phyloP scores from a whole-genome alignment of 2,113 vertebrate genomes.

The Glaucomys volans region DNA sequence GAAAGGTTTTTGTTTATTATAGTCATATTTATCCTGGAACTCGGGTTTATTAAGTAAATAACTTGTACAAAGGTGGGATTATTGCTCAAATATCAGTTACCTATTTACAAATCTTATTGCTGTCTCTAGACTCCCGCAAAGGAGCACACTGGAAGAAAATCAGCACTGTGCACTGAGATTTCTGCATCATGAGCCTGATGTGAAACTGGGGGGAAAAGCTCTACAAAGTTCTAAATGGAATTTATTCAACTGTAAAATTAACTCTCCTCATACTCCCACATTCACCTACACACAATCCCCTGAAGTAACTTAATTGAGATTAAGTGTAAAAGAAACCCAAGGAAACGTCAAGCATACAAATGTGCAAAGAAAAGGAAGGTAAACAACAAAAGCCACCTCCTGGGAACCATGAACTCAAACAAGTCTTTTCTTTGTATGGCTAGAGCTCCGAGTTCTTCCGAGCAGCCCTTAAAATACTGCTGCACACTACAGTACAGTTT shows the following conservation, averaged over 20 bases:
- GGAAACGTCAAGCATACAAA: conserved; percentile 40
- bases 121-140: conserved; percentile 44
- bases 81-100: conserved; percentile 34
- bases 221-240: conserved; percentile 31
- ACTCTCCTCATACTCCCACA: neutral
- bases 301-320: conserved; percentile 51
- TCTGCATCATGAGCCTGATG: neutral
- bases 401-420: neutral
- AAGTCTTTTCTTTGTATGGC: neutral
- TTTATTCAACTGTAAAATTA: conserved; percentile 69
- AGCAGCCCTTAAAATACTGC: neutral
- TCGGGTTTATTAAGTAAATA: conserved; percentile 59
- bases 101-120: conserved; percentile 53
- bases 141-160: conserved; percentile 1
- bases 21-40: conserved; percentile 61
- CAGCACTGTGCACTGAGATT: neutral
- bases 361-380: conserved; percentile 26
- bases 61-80: conserved; percentile 25
- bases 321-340: conserved; percentile 60
- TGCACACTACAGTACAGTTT: neutral
- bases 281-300: neutral
- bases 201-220: neutral
- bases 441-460: neutral
- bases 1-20: conserved; percentile 59
- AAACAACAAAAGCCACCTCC: neutral